A percentile compares a stretch with the other conserved stretches of the same genome.
Conservation (phyloP, 2,888 invertebrate genomes). For the Ischnura elegans region DNA sequence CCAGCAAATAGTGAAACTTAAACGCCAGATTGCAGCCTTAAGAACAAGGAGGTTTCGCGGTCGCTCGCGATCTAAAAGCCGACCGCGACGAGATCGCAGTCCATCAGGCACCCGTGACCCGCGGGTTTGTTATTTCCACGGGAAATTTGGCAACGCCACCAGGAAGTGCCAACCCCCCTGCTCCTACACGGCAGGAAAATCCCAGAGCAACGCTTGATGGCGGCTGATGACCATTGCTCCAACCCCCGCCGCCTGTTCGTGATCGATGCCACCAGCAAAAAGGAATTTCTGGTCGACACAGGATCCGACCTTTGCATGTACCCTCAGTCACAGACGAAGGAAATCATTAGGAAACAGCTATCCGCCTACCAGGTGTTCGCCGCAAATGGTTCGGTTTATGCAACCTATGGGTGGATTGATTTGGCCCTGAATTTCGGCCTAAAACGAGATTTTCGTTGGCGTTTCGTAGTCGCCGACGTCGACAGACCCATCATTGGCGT, state of each 20-base stretch:
- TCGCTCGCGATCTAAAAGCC: neutral
- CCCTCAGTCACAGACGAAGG: slow-evolving; percentile 62
- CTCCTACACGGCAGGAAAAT: slow-evolving; percentile 71
- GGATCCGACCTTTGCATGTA: neutral
- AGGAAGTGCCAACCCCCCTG: slow-evolving; percentile 69
- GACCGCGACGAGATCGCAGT: neutral
- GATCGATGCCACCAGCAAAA: neutral
- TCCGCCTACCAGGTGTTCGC: slow-evolving; percentile 73
- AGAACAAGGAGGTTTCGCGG: neutral
- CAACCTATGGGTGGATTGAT: slow-evolving; percentile 73
- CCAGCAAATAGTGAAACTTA: too few relatives aligned
- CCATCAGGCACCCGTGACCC: slow-evolving; percentile 67
- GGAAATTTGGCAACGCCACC: neutral
- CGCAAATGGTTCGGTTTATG: slow-evolving; percentile 74
- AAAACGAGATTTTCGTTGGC: slow-evolving; percentile 69
- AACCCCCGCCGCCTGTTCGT: slow-evolving; percentile 22
- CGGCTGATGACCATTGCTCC: slow-evolving; percentile 72
- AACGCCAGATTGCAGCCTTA: too few relatives aligned
- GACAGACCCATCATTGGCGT: slow-evolving; percentile 75
- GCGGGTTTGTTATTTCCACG: slow-evolving; percentile 7
- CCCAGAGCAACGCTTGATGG: slow-evolving; percentile 73
- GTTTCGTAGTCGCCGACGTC: slow-evolving; percentile 74
- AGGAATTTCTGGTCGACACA: neutral
- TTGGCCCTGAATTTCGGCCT: slow-evolving; percentile 73
- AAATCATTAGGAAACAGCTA: slow-evolving; percentile 70